A percentile compares a stretch with the other conserved stretches of the same genome.
Evolutionary conservation across 2,797 vertebrate species (phyloP).

Genomic region (Triplophysa yarkandensis): DNA sequence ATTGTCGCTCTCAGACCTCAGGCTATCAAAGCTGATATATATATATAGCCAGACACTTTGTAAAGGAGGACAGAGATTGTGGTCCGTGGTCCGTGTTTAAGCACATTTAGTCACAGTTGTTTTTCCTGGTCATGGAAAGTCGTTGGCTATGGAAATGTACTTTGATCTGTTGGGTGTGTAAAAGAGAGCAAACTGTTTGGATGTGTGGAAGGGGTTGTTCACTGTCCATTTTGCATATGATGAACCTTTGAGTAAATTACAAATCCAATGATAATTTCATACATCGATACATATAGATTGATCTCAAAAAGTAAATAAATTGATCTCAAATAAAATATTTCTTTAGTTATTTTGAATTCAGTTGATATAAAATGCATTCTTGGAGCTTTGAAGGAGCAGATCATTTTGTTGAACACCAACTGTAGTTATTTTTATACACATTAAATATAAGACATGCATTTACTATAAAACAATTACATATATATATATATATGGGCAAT

Average conservation of each 20-base stretch:
- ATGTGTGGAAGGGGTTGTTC: neutral
- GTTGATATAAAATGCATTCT: no score
- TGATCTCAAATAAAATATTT: no score
- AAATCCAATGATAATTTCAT: no score
- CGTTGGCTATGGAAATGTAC: constrained; percentile 5
- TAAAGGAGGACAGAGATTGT: neutral
- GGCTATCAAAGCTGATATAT: constrained; percentile 14
- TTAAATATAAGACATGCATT: no score
- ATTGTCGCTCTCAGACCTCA: neutral
- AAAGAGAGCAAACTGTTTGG: neutral
- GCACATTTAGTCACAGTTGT: neutral
- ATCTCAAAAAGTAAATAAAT: no score
- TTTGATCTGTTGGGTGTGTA: neutral
- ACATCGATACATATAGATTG: no score
- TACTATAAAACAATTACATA: no score
- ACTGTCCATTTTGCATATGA: neutral
- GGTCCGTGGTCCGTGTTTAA: neutral
- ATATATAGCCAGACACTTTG: constrained; percentile 12
- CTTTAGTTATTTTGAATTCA: no score
- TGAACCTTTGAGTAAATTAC: neutral
- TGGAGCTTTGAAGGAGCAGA: no score
- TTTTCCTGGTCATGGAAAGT: neutral
- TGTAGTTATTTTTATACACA: no score
- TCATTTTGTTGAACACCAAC: no score
- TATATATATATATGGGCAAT: no score